Evolutionary conservation across 30 jellyfish, hydroid and myxozoan genomes (phyloP), one percentile per base, ranked within the genome.

Genomic region (Aurelia aurita): DNA sequence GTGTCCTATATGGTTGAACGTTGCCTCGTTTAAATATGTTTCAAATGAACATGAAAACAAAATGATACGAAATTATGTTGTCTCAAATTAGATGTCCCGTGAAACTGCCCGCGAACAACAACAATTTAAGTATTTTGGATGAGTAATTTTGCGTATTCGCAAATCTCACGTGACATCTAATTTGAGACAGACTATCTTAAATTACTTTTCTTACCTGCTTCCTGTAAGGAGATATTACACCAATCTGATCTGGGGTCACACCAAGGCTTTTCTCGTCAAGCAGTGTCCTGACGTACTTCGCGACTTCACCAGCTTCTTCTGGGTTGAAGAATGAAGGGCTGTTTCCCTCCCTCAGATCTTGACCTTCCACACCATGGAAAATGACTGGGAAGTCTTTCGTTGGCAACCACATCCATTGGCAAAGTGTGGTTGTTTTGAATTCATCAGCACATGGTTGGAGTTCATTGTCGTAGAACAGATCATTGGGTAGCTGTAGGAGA

Each of bases 321-420:
- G 96, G 96, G 73, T 93, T 93, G 89, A 93, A 93, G 77, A 94
- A 93, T 3, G 98, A 93, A 7, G 98, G 98, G 69, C 98, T 85
- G 53, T 85, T 60, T 34, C 96, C 96, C 68, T 93, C 98, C 10
- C 98, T 70, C 34, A 58, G 64, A 51, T 93, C 98, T 49, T 75
- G 95, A 69, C 97, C 96, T 90, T 83, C 59, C 16, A 93, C 67
- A 22, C 98, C 98, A 45, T 93, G 98, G 72, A 93, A 93, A 3
- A 93, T 65, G 65, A 93, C 63, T 11, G 97, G 97, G 54, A 72
- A 69, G 31, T 76, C 86, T 23, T 65, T 64, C 59, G 84, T 72
- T 11, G 97, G 96, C 29, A 93, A 58, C 43, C 46, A 27, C 18
- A 44, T 23, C 83, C 90, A 77, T 29, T 77, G 79, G 32, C 81